A percentile compares a stretch with the other conserved stretches of the same genome.
phyloP scores from a whole-genome alignment of 2,797 vertebrate genomes.

The Cyclura pinguis region DNA sequence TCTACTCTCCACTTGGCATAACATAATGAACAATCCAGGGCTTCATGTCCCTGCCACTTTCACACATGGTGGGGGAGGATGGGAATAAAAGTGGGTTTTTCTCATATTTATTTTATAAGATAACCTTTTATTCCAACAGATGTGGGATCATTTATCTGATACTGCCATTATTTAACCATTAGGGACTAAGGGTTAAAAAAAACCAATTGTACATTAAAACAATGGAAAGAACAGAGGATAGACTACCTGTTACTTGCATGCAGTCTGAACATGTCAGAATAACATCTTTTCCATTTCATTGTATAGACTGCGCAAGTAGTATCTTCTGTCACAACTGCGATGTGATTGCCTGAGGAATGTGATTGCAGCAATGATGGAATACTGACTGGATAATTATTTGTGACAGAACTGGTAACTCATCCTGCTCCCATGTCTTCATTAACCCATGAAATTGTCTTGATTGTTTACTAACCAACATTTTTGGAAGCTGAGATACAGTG shows the following conservation, averaged over 20 bases:
- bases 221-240: background rate
- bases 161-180: too few relatives aligned
- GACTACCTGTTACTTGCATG: background rate
- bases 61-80: too few relatives aligned
- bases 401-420: background rate
- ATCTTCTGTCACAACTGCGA: background rate
- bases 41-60: background rate
- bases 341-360: background rate
- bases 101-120: background rate
- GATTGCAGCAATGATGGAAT: background rate
- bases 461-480: background rate
- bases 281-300: background rate
- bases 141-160: background rate
- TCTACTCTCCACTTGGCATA: background rate
- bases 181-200: background rate
- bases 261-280: background rate
- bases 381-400: too few relatives aligned
- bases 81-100: background rate
- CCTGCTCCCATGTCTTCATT: too few relatives aligned
- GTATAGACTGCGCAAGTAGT: background rate
- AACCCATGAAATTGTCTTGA: background rate
- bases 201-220: background rate
- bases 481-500: background rate
- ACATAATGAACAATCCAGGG: background rate
- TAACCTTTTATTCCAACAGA: background rate